A percentile compares a stretch with the other conserved stretches of the same genome.
phyloP scores from a whole-genome alignment of 2,797 vertebrate genomes.

The Sitta carolinensis region DNA sequence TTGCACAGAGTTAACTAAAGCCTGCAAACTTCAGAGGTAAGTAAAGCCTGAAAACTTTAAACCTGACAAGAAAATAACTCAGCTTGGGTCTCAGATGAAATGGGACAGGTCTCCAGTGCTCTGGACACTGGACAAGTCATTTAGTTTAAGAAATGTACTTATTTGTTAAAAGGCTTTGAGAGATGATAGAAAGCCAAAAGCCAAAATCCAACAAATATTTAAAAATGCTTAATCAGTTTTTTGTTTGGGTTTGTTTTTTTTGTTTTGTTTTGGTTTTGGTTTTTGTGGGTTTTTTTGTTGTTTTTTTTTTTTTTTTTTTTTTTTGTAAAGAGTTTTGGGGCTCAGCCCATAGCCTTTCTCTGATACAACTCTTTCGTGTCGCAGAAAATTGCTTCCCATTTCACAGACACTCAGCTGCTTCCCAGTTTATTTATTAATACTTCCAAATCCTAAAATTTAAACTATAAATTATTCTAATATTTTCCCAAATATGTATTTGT shows the following conservation, averaged over 20 bases:
- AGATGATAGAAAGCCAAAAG: not conserved
- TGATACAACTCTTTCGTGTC: not conserved
- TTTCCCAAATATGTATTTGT: not conserved
- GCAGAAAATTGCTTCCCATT: not conserved
- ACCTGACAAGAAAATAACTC: not conserved
- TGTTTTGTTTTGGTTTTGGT: too few species aligned
- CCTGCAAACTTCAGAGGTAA: not conserved
- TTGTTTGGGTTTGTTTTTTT: too few species aligned
- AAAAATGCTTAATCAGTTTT: not conserved
- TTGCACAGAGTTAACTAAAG: not conserved
- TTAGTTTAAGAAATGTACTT: not conserved
- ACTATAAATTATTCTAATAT: not conserved
- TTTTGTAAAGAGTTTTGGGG: not conserved
- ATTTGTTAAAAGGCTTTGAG: not conserved
- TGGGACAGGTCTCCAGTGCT: not conserved
- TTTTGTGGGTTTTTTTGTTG: too few species aligned
- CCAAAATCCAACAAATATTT: not conserved
- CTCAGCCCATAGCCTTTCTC: not conserved
- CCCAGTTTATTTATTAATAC: not conserved
- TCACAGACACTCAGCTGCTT: not conserved
- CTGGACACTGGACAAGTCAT: not conserved
- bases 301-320: too few species aligned
- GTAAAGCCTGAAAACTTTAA: not conserved
- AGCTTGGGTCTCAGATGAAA: not conserved
- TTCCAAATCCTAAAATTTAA: not conserved